A percentile compares a stretch with the other conserved stretches of the same genome.
Evolutionary conservation across 2,888 invertebrate species (phyloP).

Genomic region (Abrostola tripartita): DNA sequence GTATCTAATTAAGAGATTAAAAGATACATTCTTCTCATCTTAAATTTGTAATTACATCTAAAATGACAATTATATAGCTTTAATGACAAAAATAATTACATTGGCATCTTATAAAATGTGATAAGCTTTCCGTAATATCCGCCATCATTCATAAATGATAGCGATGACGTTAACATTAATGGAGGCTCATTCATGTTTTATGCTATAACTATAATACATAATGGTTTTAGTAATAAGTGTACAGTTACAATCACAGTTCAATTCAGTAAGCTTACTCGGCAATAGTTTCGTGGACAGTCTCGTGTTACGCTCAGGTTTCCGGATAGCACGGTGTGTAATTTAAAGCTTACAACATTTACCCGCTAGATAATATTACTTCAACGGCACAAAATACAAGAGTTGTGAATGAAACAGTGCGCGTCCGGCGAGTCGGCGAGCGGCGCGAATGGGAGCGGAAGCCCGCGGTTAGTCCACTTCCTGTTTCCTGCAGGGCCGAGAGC

Average conservation of each 20-base stretch:
- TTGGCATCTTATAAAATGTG: slow-evolving; percentile 7
- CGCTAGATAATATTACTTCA: slow-evolving; percentile 73
- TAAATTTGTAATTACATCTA: not conserved
- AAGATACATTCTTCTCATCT: not conserved
- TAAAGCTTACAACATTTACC: slow-evolving; percentile 58
- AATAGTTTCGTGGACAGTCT: slow-evolving; percentile 57
- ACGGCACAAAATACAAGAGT: slow-evolving; percentile 76
- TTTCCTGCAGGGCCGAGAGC: slow-evolving; percentile 86
- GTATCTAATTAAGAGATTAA: no score
- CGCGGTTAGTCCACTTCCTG: slow-evolving; percentile 89
- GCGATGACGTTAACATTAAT: slow-evolving; percentile 24
- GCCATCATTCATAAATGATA: slow-evolving; percentile 17
- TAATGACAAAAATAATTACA: slow-evolving; percentile 1
- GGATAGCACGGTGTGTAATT: slow-evolving; percentile 60
- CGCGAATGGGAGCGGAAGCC: slow-evolving; percentile 88
- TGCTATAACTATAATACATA: not conserved
- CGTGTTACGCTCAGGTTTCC: slow-evolving; percentile 64
- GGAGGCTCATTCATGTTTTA: slow-evolving; percentile 24
- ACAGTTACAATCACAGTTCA: slow-evolving; percentile 29
- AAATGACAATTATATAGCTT: not conserved
- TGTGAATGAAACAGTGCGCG: slow-evolving; percentile 84
- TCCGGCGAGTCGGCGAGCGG: slow-evolving; percentile 72
- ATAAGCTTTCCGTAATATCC: slow-evolving; percentile 12
- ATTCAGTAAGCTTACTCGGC: slow-evolving; percentile 29
- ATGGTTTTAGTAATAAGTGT: slow-evolving; percentile 21